phyloP scores from a whole-genome alignment of 2,113 vertebrate species.

The Amazona guildingii region DNA sequence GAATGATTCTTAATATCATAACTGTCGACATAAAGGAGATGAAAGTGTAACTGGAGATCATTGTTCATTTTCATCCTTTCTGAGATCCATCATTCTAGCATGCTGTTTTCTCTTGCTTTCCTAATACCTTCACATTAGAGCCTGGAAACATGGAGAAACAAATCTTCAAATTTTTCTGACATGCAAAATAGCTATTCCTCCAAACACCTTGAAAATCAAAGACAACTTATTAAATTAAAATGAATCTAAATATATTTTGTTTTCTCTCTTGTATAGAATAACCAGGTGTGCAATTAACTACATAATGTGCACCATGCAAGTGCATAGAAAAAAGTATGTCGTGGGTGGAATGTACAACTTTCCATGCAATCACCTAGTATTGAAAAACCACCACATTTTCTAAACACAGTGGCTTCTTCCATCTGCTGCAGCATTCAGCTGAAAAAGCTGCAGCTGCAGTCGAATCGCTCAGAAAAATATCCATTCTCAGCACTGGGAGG shows the following conservation, averaged over 20 bases:
- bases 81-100: slow-evolving; percentile 23
- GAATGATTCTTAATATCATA: slow-evolving; percentile 37
- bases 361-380: slow-evolving; percentile 53
- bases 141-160: not conserved
- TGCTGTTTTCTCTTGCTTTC: not conserved
- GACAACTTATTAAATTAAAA: not conserved
- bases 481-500: not conserved
- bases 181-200: not conserved
- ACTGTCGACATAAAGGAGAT: slow-evolving; percentile 10
- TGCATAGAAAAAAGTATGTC: not conserved
- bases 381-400: not conserved
- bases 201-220: slow-evolving; percentile 2
- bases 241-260: not conserved
- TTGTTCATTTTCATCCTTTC: slow-evolving; percentile 28
- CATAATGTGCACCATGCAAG: not conserved
- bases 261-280: not conserved
- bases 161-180: slow-evolving; percentile 2
- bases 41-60: slow-evolving; percentile 42
- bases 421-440: slow-evolving; percentile 38
- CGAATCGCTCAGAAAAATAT: slow-evolving; percentile 24
- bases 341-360: slow-evolving; percentile 27
- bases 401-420: slow-evolving; percentile 4
- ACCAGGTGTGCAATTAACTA: slow-evolving; percentile 39
- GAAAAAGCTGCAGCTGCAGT: slow-evolving; percentile 57
- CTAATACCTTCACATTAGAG: not conserved